Evolutionary conservation across 2,113 vertebrate genomes (phyloP), one percentile per base, ranked within the genome.

Genomic region (Pseudopodoces humilis): DNA sequence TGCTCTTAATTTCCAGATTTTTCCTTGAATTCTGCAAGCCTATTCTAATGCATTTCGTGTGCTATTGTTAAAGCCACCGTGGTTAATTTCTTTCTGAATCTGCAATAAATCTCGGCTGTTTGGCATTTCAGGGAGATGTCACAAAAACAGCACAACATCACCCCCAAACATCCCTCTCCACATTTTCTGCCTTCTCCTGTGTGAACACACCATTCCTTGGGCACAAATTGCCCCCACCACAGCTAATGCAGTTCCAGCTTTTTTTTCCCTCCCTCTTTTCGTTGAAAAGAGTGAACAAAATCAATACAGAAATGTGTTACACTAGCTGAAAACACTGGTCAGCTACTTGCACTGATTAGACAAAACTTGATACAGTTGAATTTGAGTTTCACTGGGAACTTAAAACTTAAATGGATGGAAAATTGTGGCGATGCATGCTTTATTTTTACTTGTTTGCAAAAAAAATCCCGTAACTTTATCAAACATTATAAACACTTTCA

Each of bases 371-470:
- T 31, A 23, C 27, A 31, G 21, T 25, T 70, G 52, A 83, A 67
- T 63, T 70, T 53, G 30, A 90, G 71, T 86, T 90, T 94, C 47
- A 35, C 10, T 86, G 43, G 39, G 33, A 88, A 94, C 77, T 31
- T 39, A 41, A 56, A 92, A 41, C 35, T 67, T 43, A 60, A 65
- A 81, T 11, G 30, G 37, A 86, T 43, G 43, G 71, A 30, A 71
- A 91, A 94, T 22, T 63, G 65, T 90, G 63, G 84, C 76, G 88
- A 88, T 81, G 71, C 27, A 44, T 86, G 30, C 33, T 65, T 90
- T 93, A 93, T 92, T 94, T 92, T 88, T 31, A 80, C 88, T 92
- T 94, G 86, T 96, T 94, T 96, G 91, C 55, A 77, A 94, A 90
- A 90, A 84, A 67, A 81, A 64, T 30, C 24, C 59, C 9, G 0